Conservation (phyloP, 92 coral and sea anemone species). For the Paramuricea clavata region DNA sequence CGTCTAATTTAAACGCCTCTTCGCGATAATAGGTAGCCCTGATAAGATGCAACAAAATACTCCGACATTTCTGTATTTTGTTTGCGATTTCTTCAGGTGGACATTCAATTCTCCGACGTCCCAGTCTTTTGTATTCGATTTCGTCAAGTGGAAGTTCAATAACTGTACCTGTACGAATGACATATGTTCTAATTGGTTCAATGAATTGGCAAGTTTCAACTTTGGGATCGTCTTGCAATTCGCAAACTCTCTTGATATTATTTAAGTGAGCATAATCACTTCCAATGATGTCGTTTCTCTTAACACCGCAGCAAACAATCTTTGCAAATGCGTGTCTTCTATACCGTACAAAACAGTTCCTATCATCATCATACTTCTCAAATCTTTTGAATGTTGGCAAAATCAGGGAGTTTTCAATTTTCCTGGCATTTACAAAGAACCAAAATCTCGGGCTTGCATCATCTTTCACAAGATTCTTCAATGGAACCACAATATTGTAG, state of each 20-base stretch:
- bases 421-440: background rate
- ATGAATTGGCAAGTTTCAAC: background rate
- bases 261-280: constrained; percentile 30
- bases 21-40: constrained; percentile 25
- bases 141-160: background rate
- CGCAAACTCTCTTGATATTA: constrained; percentile 48
- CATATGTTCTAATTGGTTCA: background rate
- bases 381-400: background rate
- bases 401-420: background rate
- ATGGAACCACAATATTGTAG: background rate
- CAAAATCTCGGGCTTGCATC: background rate
- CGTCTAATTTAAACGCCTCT: constrained; percentile 27
- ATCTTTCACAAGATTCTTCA: background rate
- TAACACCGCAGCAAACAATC: constrained; percentile 25
- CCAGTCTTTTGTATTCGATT: background rate
- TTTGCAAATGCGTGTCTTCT: background rate
- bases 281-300: constrained; percentile 31
- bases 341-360: background rate
- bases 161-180: background rate
- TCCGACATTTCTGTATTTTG: background rate
- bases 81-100: background rate
- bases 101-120: background rate
- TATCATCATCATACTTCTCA: background rate
- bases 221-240: background rate
- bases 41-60: constrained; percentile 10